Conservation (phyloP, 2,797 vertebrate genomes). For the Huso huso region DNA sequence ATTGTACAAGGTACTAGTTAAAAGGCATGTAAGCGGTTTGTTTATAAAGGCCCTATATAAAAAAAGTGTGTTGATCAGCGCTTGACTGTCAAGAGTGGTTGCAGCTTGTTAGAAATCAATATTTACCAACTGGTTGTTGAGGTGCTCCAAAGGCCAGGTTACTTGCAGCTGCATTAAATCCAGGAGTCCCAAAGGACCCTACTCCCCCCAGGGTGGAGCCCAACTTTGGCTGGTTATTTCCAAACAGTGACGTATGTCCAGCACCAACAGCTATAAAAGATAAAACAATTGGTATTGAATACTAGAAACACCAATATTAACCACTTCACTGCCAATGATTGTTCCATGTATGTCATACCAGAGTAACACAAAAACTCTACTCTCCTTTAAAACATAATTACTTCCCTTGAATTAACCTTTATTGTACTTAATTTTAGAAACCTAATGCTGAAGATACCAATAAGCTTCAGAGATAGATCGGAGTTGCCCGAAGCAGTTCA, state of each 20-base stretch:
- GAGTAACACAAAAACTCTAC: too few species aligned
- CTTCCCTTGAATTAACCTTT: too few species aligned
- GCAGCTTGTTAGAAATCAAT: neutral
- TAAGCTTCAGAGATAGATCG: too few species aligned
- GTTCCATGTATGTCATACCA: neutral
- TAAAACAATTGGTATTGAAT: neutral
- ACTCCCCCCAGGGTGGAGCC: slow-evolving; percentile 75
- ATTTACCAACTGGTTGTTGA: slow-evolving; percentile 88
- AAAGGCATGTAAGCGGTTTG: too few species aligned
- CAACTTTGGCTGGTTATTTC: slow-evolving; percentile 79
- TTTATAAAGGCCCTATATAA: too few species aligned
- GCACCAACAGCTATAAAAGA: slow-evolving; percentile 60
- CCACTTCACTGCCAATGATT: slow-evolving; percentile 4
- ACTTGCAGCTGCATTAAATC: slow-evolving; percentile 69
- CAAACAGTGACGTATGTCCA: slow-evolving; percentile 79
- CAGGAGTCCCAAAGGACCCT: slow-evolving; percentile 69
- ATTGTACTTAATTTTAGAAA: too few species aligned
- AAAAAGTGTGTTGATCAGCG: too few species aligned
- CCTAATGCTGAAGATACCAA: too few species aligned
- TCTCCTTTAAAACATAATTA: too few species aligned
- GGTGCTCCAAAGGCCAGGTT: slow-evolving; percentile 76
- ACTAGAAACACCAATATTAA: neutral
- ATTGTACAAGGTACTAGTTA: too few species aligned
- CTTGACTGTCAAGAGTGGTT: too few species aligned
- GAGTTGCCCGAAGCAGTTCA: too few species aligned